A percentile compares a stretch with the other conserved stretches of the same genome.
phyloP scores from a whole-genome alignment of 2,113 vertebrate genomes.

The Channa argus region DNA sequence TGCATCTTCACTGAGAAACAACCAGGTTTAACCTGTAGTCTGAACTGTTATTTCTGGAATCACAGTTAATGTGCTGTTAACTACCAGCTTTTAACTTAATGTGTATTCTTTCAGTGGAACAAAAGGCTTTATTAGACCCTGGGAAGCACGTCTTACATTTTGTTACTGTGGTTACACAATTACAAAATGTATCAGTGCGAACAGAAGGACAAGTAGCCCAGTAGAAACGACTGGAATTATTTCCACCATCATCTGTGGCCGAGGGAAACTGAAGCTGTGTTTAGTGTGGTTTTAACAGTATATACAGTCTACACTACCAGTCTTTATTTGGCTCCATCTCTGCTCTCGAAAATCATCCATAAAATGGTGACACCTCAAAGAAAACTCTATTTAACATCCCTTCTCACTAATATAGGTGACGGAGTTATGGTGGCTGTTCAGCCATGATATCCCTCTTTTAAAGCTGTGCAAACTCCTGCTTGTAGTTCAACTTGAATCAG shows the following conservation, averaged over 20 bases:
- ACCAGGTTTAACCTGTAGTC: background rate
- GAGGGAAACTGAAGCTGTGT: background rate
- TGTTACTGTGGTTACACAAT: conserved; percentile 16
- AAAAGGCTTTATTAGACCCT: background rate
- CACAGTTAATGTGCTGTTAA: background rate
- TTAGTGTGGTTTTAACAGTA: conserved; percentile 50
- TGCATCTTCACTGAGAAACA: background rate
- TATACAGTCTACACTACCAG: conserved; percentile 52
- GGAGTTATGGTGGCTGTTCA: background rate
- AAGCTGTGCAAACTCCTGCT: conserved; percentile 67
- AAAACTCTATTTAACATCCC: conserved; percentile 30
- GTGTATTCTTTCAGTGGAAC: conserved; percentile 18
- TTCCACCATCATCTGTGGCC: background rate
- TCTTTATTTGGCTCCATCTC: conserved; percentile 44
- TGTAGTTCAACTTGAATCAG: conserved; percentile 26
- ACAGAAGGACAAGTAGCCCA: background rate
- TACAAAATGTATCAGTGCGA: background rate
- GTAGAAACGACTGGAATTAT: background rate
- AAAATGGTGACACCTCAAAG: conserved; percentile 16
- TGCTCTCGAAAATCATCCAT: background rate
- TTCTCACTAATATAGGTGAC: background rate
- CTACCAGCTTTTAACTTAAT: background rate
- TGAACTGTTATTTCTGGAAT: background rate
- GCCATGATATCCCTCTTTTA: background rate
- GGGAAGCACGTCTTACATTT: background rate